Evolutionary conservation across 2,888 invertebrate genomes (phyloP), one percentile per base, ranked within the genome.

Genomic region (Spatulosminthurus flaviceps): DNA sequence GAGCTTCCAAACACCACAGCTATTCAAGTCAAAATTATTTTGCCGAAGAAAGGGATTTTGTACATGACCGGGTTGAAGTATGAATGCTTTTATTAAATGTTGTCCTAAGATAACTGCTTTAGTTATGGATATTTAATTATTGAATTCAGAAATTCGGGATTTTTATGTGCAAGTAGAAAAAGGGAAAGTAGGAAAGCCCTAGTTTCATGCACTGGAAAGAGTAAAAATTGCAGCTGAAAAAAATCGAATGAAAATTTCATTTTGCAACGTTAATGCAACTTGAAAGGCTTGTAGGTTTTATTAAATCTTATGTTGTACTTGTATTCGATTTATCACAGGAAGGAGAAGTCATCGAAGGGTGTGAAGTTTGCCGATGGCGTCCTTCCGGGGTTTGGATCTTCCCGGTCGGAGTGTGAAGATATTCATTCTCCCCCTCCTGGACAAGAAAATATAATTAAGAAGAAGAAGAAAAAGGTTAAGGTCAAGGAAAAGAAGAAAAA

Each of bases 281-380:
- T 34, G 34, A 9, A 34, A 34, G 34, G 34, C 34, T 34, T 34
- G 34, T 34, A 34, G 34, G 34, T 4, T 4, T n/a, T n/a, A 34
- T 7, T 34, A 34, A 7, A 9, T 34, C 34, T 7, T 34, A 34
- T 34, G 9, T 34, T 34, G n/a, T 19, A 51, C 51, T 9, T 51
- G 34, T 51, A 51, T 51, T 42, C 22, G 66, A 67, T 22, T 21
- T 77, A 26, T 77, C 34, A 19, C 67, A 41, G 26, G 13, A 60
- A n/a, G 28, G 66, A 61, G 9, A 72, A 78, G 24, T 64, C 61
- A 24, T 28, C 67, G 21, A 79, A 79, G 26, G 79, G 51, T 13
- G 91, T 92, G 1, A 90, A 90, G 84, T 92, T 92, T 85, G 91
- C 91, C 1, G 91, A 91, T 86, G 91, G 91, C 1, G 87, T 91